A percentile compares a stretch with the other conserved stretches of the same genome.
Conservation (phyloP, 2,797 vertebrate species). For the Varecia variegata region DNA sequence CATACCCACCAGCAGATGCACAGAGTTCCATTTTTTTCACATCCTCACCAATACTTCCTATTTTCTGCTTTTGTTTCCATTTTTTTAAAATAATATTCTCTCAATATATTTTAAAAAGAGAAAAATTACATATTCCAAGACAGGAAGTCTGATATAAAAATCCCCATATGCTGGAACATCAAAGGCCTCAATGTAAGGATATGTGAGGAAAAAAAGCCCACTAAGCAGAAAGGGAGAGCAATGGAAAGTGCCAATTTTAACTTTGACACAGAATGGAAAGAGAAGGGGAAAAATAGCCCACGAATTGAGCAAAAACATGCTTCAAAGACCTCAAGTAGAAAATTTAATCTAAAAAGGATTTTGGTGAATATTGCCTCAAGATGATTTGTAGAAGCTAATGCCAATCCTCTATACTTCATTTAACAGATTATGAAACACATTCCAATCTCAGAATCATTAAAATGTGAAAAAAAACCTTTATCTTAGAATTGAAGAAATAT, state of each 20-base stretch:
- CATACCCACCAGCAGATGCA: not conserved
- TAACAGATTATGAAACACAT: not conserved
- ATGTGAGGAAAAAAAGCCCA: not conserved
- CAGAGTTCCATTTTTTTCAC: not conserved
- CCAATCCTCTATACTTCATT: not conserved
- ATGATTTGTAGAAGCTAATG: not conserved
- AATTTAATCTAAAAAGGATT: not conserved
- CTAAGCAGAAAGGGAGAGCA: not conserved
- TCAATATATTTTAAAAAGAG: not conserved
- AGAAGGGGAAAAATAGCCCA: not conserved
- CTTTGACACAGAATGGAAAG: not conserved
- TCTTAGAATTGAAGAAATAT: not conserved
- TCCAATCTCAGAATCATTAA: not conserved
- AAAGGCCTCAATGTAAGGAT: not conserved
- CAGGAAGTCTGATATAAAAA: not conserved
- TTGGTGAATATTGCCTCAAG: not conserved
- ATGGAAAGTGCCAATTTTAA: not conserved
- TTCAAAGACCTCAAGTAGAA: not conserved
- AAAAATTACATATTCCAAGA: not conserved
- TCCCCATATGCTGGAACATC: not conserved
- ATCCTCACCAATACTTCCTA: not conserved
- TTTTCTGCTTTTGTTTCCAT: not conserved
- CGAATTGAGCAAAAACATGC: not conserved
- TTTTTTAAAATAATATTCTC: not conserved
- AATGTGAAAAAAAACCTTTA: not conserved